phyloP scores from a whole-genome alignment of 2,113 vertebrate genomes.

The Fulica atra region DNA sequence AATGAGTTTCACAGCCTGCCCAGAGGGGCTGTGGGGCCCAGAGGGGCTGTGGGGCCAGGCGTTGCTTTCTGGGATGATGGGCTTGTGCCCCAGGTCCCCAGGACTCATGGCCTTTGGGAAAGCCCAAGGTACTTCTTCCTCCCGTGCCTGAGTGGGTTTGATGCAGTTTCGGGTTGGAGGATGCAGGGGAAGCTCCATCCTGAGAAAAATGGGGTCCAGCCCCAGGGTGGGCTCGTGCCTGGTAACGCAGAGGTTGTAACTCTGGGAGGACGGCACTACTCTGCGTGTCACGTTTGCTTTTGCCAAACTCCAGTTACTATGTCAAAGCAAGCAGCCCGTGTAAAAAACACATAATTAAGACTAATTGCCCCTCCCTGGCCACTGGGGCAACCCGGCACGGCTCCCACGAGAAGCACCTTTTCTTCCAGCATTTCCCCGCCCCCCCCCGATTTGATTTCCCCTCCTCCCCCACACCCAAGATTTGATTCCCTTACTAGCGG shows the following conservation, averaged over 20 bases:
- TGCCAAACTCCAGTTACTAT: background rate
- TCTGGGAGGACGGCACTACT: background rate
- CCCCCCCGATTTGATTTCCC: too few species aligned
- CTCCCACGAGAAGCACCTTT: background rate
- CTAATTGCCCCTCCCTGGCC: background rate
- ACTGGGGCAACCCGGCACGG: fast-evolving
- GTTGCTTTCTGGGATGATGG: background rate
- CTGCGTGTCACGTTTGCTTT: background rate
- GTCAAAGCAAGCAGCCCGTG: background rate
- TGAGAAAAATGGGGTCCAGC: background rate
- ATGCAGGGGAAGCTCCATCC: background rate
- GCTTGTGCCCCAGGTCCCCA: fast-evolving
- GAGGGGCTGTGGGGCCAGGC: background rate
- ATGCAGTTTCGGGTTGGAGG: background rate
- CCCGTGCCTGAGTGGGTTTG: background rate
- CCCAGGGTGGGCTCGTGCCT: background rate
- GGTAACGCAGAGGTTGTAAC: fast-evolving
- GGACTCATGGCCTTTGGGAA: background rate
- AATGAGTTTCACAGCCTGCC: background rate
- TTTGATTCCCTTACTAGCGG: background rate
- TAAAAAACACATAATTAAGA: background rate
- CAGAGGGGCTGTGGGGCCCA: too few species aligned
- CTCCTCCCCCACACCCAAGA: too few species aligned
- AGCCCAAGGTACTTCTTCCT: background rate
- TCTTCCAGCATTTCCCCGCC: background rate